Evolutionary conservation across 2,797 vertebrate species (phyloP).

Genomic region (Coregonus sp.): DNA sequence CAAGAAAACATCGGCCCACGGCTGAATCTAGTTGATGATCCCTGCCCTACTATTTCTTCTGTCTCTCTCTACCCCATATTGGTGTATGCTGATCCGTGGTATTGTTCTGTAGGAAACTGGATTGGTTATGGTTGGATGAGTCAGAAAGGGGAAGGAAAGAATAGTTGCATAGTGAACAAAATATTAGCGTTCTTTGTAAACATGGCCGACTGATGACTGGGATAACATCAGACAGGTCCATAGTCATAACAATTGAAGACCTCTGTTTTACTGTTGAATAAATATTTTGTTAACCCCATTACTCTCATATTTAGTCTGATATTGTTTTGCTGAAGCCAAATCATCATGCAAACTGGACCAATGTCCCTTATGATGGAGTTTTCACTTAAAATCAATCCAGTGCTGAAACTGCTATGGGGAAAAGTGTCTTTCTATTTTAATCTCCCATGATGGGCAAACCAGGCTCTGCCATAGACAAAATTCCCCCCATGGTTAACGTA

Average conservation of each 20-base stretch:
- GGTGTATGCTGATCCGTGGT: background rate
- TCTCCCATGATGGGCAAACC: slow-evolving; percentile 18
- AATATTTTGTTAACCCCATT: background rate
- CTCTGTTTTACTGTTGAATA: background rate
- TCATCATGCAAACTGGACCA: background rate
- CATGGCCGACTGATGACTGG: background rate
- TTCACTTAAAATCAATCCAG: slow-evolving; percentile 27
- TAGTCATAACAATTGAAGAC: background rate
- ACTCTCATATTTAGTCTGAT: background rate
- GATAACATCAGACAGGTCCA: background rate
- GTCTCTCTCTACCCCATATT: background rate
- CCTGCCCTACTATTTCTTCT: no score
- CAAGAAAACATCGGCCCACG: no score
- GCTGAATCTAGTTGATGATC: no score
- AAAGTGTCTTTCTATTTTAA: slow-evolving; percentile 28
- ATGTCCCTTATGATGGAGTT: slow-evolving; percentile 27
- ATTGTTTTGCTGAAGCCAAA: background rate
- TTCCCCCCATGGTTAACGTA: slow-evolving; percentile 27
- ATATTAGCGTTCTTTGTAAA: background rate
- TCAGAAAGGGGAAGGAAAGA: background rate
- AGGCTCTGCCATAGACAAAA: slow-evolving; percentile 21
- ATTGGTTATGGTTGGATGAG: background rate
- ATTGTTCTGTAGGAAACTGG: background rate
- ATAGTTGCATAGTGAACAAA: background rate
- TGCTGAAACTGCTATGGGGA: slow-evolving; percentile 24